Evolutionary conservation across 2,888 invertebrate genomes (phyloP).

Genomic region (Dolomedes plantarius): DNA sequence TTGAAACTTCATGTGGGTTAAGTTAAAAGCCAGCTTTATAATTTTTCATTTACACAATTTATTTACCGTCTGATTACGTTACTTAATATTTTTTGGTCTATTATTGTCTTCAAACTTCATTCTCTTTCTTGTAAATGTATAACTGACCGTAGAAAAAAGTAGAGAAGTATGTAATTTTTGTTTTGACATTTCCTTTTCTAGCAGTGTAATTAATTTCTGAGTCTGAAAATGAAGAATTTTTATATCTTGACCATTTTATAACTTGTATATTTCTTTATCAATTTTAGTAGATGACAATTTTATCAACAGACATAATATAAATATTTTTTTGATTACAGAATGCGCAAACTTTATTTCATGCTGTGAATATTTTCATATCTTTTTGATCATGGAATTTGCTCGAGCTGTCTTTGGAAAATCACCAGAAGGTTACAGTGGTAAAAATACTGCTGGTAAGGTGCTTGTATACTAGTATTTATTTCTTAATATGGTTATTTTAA

Average conservation of each 20-base stretch:
- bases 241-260: neutral
- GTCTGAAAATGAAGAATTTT: neutral
- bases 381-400: conserved; percentile 94
- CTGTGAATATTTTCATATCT: neutral
- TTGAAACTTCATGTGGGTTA: neutral
- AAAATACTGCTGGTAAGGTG: conserved; percentile 79
- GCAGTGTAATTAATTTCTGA: neutral
- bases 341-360: neutral
- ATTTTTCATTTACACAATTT: neutral
- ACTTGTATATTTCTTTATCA: neutral
- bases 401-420: conserved; percentile 92
- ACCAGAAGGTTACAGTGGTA: conserved; percentile 90
- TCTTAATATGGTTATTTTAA: neutral
- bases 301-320: too few species aligned
- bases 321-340: neutral
- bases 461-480: too few species aligned
- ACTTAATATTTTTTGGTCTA: neutral
- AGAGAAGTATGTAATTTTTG: neutral
- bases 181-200: neutral
- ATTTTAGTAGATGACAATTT: neutral
- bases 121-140: neutral
- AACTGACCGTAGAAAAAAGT: neutral
- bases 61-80: neutral
- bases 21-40: neutral
- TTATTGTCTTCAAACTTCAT: neutral